Conservation (phyloP, 2,113 vertebrate species). For the Melanerpes aurifrons region DNA sequence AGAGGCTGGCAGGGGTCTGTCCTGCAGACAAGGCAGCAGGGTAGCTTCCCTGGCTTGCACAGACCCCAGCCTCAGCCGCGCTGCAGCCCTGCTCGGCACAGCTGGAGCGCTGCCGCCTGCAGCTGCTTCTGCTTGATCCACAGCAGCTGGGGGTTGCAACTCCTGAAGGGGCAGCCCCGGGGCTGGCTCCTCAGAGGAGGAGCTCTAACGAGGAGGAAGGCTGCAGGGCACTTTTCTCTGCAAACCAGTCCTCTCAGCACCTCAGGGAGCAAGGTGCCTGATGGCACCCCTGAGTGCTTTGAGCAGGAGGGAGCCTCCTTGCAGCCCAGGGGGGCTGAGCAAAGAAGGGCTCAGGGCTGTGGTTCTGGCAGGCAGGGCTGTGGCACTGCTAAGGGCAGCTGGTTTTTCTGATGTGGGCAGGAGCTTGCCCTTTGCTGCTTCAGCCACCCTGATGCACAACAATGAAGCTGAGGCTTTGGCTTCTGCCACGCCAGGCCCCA, state of each 20-base stretch:
- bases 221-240: neutral
- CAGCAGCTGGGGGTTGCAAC: neutral
- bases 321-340: neutral
- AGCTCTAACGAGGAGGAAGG: neutral
- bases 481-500: neutral
- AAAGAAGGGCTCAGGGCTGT: rapidly evolving
- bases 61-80: neutral
- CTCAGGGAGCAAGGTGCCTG: neutral
- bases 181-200: neutral
- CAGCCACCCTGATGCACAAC: neutral
- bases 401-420: neutral
- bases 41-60: neutral
- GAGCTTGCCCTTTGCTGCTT: neutral
- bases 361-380: neutral
- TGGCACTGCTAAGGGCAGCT: neutral
- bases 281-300: neutral
- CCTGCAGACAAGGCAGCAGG: neutral
- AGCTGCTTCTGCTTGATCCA: neutral
- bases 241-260: neutral
- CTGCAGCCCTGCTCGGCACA: neutral
- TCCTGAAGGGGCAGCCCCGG: neutral
- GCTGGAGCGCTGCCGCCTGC: neutral
- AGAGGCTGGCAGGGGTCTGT: neutral
- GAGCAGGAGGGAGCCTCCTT: neutral
- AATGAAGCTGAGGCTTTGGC: neutral